These are phyloP conservation scores for Nasonia oneida DNA, from an alignment of 2,888 invertebrate species.

Conservation along the genomic window DNA sequence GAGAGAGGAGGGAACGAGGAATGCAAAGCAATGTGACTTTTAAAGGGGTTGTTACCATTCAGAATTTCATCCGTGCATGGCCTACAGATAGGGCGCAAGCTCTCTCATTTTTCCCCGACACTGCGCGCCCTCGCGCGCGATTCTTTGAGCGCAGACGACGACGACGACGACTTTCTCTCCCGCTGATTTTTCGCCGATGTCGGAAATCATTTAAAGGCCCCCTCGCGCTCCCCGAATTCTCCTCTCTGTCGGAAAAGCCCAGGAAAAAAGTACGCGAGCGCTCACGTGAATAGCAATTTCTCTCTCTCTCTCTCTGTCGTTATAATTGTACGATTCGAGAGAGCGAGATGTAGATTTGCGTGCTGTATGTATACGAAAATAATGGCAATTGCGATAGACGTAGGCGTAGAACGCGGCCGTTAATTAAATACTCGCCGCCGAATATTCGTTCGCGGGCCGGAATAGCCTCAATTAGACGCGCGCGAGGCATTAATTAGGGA, in stretches of 20 bases:
- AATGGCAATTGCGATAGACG: too few species aligned
- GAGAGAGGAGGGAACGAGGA: constrained; percentile 41
- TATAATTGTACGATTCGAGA: too few species aligned
- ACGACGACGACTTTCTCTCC: background rate
- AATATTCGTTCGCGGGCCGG: background rate
- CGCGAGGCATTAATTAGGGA: constrained; percentile 36
- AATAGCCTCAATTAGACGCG: constrained; percentile 31
- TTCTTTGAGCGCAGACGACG: background rate
- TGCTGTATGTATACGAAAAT: too few species aligned
- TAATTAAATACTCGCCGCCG: too few species aligned
- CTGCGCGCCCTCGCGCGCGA: background rate
- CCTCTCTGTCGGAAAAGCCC: background rate
- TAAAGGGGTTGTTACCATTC: constrained; percentile 65
- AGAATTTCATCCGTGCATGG: constrained; percentile 62
- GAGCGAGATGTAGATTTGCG: too few species aligned
- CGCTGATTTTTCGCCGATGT: background rate
- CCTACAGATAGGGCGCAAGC: background rate
- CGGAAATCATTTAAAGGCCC: background rate
- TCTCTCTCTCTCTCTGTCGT: too few species aligned
- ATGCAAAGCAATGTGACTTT: constrained; percentile 68
- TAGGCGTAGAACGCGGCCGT: too few species aligned
- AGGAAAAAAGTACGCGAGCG: too few species aligned
- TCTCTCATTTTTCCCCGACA: constrained; percentile 3
- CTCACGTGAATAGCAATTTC: background rate
- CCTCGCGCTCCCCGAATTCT: background rate